These are phyloP conservation scores for Eueremaeus valkanovi DNA, from an alignment of 2,888 invertebrate species.

Conservation along the genomic window DNA sequence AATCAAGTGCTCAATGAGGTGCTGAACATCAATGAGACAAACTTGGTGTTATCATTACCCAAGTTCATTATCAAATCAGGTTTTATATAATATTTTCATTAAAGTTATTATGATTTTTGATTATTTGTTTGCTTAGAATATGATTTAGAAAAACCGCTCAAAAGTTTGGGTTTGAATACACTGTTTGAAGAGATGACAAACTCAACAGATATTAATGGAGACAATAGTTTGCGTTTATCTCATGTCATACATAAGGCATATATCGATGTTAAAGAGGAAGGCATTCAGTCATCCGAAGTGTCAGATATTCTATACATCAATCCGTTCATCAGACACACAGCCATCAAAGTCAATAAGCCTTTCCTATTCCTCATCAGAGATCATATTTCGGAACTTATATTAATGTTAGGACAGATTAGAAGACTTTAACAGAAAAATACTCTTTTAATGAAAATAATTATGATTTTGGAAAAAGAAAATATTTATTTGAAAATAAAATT, in stretches of 20 bases:
- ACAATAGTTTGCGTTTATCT: neutral
- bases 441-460: no score
- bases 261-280: neutral
- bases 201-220: neutral
- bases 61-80: neutral
- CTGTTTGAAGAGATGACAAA: neutral
- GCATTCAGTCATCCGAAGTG: neutral
- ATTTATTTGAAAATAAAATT: no score
- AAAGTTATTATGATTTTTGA: neutral
- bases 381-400: neutral
- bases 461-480: no score
- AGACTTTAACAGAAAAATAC: neutral
- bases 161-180: neutral
- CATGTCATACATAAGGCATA: constrained; percentile 3
- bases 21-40: neutral
- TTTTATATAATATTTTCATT: neutral
- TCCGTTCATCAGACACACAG: neutral
- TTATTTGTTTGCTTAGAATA: neutral
- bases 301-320: neutral
- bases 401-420: neutral
- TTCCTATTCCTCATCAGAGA: neutral
- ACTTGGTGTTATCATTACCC: neutral
- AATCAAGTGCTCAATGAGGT: neutral
- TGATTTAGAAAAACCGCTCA: neutral
- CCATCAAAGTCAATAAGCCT: neutral